Base-by-base conservation (phyloP, 2,113 vertebrate species). In the Chaenogobius annularis region DNA sequence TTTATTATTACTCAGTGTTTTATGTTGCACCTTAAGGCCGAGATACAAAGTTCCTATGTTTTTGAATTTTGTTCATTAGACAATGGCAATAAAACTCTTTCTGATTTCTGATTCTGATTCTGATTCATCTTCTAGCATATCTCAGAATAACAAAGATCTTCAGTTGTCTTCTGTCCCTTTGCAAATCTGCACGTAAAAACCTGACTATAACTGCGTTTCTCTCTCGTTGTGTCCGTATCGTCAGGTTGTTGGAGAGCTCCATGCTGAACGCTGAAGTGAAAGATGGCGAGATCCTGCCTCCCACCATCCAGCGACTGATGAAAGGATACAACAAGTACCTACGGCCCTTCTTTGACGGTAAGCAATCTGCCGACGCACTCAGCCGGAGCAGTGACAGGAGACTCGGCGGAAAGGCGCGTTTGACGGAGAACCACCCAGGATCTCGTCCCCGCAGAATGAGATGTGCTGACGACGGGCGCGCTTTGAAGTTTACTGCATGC, bases 321-420 rank as follows among this genome's bases (percentile, higher is more conserved):
- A 95, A 95, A 91, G 96, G 95, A 79, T 97, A 97, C 88, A 96
- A 97, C 92, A 97, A 96, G 86, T 97, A 97, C 88, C 93, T 97
- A 19, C 91, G 95, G 73, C 96, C 96, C 8, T 96, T 96, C 89
- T 97, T 97, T 92, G 95, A 95, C 65, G 92, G 96, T 96, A 94
- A 93, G 95, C 66, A 82, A 87, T 61, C 68, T 67, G 74, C 79
- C 82, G 63, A 83, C 74, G 80, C 74, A 73, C 48, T 52, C 77
- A 84, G 46, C 61, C 52, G 56, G 75, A 83, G 46, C 61, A 81
- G 73, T 72, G 69, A 75, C 70, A 67, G 69, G 61, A 26, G 59
- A 74, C 74, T 72, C 78, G 1, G 54, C 72, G 71, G 80, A 77
- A 65, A 80, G 64, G 22, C 63, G 26, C 10, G 3, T 79, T 69